Conservation (phyloP, 2,888 invertebrate genomes). For the Dinocampus coccinellae region DNA sequence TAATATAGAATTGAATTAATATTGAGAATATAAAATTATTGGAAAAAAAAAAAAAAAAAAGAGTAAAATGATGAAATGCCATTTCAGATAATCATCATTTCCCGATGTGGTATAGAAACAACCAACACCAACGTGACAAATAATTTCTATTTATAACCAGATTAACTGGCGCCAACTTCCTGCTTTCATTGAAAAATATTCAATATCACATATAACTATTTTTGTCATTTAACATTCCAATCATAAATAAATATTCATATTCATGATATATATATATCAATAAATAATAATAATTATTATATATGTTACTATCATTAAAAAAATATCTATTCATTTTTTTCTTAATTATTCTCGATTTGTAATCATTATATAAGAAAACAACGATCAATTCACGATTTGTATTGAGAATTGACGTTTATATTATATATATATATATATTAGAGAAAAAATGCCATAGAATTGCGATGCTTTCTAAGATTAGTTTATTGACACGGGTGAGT, state of each 20-base stretch:
- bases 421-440: background rate
- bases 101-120: conserved; percentile 13
- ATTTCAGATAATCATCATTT: conserved; percentile 29
- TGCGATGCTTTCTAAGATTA: conserved; percentile 52
- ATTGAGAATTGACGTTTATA: conserved; percentile 1
- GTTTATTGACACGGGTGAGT: conserved; percentile 45
- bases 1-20: conserved; percentile 6
- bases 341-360: too few relatives aligned
- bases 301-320: conserved; percentile 4
- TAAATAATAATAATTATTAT: conserved; percentile 11
- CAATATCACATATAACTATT: background rate
- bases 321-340: background rate
- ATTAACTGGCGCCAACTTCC: conserved; percentile 29
- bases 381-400: conserved; percentile 10
- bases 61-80: conserved; percentile 33
- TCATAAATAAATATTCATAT: background rate
- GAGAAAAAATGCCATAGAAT: conserved; percentile 33
- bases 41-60: background rate
- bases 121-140: background rate
- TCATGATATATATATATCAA: background rate
- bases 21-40: conserved; percentile 2
- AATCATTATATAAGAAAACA: background rate
- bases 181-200: conserved; percentile 17
- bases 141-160: conserved; percentile 32
- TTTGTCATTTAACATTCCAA: background rate